Evolutionary conservation across 2,797 vertebrate genomes (phyloP).

Genomic region (Tokudaia tokunoshimensis): DNA sequence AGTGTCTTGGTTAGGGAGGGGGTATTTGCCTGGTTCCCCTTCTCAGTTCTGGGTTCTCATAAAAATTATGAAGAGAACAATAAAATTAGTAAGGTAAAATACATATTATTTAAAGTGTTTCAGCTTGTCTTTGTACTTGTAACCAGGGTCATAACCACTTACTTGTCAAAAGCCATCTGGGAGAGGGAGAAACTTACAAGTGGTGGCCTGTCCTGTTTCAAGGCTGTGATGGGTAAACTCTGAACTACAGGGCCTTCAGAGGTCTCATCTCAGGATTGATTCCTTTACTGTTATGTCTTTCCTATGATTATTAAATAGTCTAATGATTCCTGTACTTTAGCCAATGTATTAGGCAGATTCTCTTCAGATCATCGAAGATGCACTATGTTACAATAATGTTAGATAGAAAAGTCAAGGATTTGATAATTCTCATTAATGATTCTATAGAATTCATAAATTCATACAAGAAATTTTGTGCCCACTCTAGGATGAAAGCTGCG

Average conservation of each 20-base stretch:
- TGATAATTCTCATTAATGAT: background rate
- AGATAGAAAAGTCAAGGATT: background rate
- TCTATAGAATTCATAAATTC: background rate
- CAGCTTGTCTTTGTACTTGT: background rate
- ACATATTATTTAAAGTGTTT: background rate
- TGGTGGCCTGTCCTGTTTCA: background rate
- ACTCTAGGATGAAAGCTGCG: background rate
- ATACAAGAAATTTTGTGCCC: background rate
- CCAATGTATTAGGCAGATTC: background rate
- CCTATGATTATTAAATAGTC: background rate
- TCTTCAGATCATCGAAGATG: background rate
- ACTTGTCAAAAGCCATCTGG: background rate
- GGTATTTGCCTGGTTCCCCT: accelerated
- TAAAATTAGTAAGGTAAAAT: background rate
- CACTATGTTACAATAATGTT: background rate
- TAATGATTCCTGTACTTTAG: background rate
- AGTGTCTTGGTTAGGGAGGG: background rate
- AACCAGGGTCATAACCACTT: background rate
- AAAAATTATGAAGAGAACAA: background rate
- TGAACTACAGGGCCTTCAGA: background rate
- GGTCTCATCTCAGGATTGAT: background rate
- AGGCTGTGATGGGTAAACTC: background rate
- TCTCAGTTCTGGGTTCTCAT: background rate
- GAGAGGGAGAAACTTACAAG: background rate
- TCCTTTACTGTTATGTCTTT: background rate